A percentile compares a stretch with the other conserved stretches of the same genome.
These are phyloP conservation scores for Nymphalis c-album DNA, from an alignment of 2,888 invertebrate genomes.

Conservation along the genomic window DNA sequence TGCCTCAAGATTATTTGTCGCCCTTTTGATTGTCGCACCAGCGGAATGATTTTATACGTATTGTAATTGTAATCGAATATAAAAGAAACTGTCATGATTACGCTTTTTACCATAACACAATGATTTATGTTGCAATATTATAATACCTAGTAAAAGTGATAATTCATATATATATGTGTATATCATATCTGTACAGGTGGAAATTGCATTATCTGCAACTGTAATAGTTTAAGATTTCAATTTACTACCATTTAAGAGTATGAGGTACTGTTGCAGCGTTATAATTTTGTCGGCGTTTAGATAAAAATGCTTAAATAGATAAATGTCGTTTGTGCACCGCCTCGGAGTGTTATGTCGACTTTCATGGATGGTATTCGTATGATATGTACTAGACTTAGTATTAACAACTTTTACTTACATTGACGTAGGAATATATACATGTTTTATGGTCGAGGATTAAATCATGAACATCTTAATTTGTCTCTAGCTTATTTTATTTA, in stretches of 20 bases:
- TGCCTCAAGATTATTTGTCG: neutral
- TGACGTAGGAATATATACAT: constrained; percentile 17
- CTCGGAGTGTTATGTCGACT: constrained; percentile 17
- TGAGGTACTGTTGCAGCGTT: neutral
- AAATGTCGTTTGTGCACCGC: constrained; percentile 28
- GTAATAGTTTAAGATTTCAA: neutral
- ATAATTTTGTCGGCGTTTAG: neutral
- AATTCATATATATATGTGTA: neutral
- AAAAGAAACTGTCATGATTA: neutral
- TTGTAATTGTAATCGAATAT: neutral
- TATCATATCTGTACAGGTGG: constrained; percentile 5
- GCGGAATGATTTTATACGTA: neutral
- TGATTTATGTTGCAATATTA: constrained; percentile 1
- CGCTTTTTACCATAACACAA: neutral
- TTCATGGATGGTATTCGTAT: constrained; percentile 23
- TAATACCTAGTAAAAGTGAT: constrained; percentile 3
- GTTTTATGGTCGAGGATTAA: constrained; percentile 18
- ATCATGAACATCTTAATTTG: constrained; percentile 8
- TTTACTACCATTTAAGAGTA: neutral
- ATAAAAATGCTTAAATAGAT: neutral
- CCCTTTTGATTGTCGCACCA: constrained; percentile 1
- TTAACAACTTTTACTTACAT: constrained; percentile 23
- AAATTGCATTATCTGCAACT: constrained; percentile 25
- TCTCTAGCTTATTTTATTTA: constrained; percentile 13
- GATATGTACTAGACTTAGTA: constrained; percentile 26